Evolutionary conservation across 2,113 vertebrate genomes (phyloP), one percentile per base, ranked within the genome.

Genomic region (Prionailurus bengalensis): DNA sequence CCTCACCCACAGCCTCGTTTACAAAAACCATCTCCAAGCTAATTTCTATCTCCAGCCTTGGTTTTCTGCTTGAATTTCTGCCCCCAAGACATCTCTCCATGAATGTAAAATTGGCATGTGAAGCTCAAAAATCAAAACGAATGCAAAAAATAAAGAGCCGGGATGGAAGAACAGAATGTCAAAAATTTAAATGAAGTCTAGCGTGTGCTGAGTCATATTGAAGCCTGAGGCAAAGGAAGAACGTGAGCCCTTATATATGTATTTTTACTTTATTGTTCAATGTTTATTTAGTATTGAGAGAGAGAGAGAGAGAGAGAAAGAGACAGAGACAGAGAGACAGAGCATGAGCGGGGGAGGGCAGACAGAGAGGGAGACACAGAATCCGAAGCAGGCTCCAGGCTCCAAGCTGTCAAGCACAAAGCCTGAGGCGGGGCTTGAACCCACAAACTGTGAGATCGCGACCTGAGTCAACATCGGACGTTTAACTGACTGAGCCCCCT

Each of bases 371-470:
- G 68, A 36, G 68, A 55, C 53, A 55, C 53, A 55, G 53, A 55
- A 55, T 55, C 53, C 15, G 53, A n/a, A n/a, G 66, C 66, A 70
- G 66, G 15, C 33, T 70, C 33, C 65, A 55, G 53, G 53, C 14
- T 55, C 53, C 15, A 4, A 55, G 53, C 33, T 3, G 33, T 33
- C 8, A 16, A 16, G 16, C 66, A n/a, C 15, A 8, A 3, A 70
- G 33, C 33, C 66, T 3, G 0, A n/a, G 3, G 7, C 0, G 1
- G 66, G 33, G 16, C 16, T 70, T 3, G 16, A 70, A 9, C 33
- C 66, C 33, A 68, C 14, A 33, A 33, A 70, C 66, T 16, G 3
- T 19, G 66, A 15, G 66, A 70, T 70, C 66, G n/a, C 19, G 16
- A 70, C 15, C 33, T 70, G 66, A 70, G 66, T 33, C 15, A 1